Evolutionary conservation across 2,797 vertebrate genomes (phyloP), one percentile per base, ranked within the genome.

Genomic region (Sciaenops ocellatus): DNA sequence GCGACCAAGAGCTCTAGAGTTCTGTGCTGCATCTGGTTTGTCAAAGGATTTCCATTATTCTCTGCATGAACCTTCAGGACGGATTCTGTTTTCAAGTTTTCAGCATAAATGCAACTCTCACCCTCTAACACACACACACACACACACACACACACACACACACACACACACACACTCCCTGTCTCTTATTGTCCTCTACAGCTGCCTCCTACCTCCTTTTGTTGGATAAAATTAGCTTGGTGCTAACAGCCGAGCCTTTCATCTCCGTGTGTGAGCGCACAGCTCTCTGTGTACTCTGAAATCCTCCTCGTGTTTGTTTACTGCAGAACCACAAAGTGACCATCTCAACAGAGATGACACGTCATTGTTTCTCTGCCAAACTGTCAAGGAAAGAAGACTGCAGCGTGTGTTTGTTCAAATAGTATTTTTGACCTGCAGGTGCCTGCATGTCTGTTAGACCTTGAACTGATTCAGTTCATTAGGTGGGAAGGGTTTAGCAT

Each of bases 121-220:
- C 42, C 20, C 24, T 34, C 7, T 10, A 6, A 4, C 24, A 16
- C 65, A 17, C 10, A 20, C 26, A 1, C 11, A 30, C 46, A 44
- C 38, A 44, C 42, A 30, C 28, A 13, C 42, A 47, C 2, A 4
- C 38, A 4, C 34, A 8, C 38, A 8, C 30, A 10, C 42, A 10
- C 28, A 8, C 57, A 8, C 9, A 17, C 54, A 42, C 47, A 28
- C 18, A 28, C 52, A 28, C 38, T 26, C 42, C 20, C 59, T 26
- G 12, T 55, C 60, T 61, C 84, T 84, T 84, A 85, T 92, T 94
- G 93, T 94, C 90, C 69, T 63, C 28, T 57, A 67, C 91, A 93
- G 93, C 94, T 95, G 92, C 84, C 85, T 85, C 85, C 91, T 69
- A 77, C 76, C 62, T 87, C 69, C 86, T 83, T 91, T 91, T 93